Percentiles rank a stretch among this genome's conserved stretches.
phyloP scores from a whole-genome alignment of 2,113 vertebrate genomes.

The Perca fluviatilis region DNA sequence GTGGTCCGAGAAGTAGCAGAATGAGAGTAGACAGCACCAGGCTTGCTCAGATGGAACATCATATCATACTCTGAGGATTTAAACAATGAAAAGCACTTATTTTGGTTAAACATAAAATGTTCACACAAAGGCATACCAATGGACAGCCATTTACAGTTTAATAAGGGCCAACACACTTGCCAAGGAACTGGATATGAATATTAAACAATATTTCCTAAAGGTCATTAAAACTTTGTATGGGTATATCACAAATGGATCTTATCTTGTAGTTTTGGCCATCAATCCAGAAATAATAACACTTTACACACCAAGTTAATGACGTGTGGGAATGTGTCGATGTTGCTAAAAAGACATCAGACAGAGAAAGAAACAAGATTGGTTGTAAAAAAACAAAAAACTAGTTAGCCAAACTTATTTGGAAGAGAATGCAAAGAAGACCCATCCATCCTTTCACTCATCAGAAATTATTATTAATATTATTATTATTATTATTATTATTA shows the following conservation, averaged over 20 bases:
- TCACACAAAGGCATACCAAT: constrained; percentile 54
- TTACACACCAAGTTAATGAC: not conserved
- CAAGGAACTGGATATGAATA: constrained; percentile 73
- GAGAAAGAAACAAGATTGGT: not conserved
- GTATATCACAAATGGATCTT: not conserved
- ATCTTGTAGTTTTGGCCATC: constrained; percentile 3
- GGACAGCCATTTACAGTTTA: constrained; percentile 60
- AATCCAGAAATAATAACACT: not conserved
- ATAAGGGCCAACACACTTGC: constrained; percentile 60
- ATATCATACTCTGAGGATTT: constrained; percentile 12
- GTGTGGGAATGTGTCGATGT: not conserved
- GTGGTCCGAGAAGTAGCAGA: not conserved
- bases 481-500: no score
- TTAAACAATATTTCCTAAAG: constrained; percentile 70
- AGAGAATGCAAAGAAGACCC: no score
- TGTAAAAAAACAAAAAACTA: not conserved
- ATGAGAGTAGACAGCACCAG: not conserved
- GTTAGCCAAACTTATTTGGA: not conserved
- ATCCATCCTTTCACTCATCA: not conserved
- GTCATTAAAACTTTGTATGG: constrained; percentile 55
- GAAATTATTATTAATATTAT: no score
- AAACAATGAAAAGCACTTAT: constrained; percentile 34
- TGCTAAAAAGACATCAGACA: not conserved
- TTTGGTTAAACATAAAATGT: constrained; percentile 55
- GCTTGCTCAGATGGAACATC: constrained; percentile 1